Conservation (phyloP, 2,888 invertebrate species). For the Morinoia aosen region DNA sequence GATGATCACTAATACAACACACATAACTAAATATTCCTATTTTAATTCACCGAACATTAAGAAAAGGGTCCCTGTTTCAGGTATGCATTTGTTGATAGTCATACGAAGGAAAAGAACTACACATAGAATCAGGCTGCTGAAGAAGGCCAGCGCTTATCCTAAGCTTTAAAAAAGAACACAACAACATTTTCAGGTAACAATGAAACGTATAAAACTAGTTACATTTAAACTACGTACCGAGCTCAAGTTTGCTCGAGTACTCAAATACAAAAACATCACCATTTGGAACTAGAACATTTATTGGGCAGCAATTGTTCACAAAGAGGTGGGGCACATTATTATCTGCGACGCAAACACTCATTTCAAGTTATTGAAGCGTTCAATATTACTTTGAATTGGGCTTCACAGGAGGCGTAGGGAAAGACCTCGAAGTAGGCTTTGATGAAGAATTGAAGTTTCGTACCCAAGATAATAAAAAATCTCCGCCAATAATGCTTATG, state of each 20-base stretch:
- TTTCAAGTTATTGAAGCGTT: background rate
- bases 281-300: background rate
- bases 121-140: background rate
- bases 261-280: background rate
- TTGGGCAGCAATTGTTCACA: background rate
- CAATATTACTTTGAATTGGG: background rate
- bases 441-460: background rate
- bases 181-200: background rate
- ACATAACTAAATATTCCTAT: background rate
- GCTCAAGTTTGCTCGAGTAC: background rate
- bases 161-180: background rate
- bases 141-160: background rate
- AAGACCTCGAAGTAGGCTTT: background rate
- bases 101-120: background rate
- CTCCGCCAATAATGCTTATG: background rate
- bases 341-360: background rate
- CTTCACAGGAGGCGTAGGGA: background rate
- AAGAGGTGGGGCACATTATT: background rate
- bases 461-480: background rate
- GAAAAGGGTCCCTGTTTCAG: background rate
- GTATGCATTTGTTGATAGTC: background rate
- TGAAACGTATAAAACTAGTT: slow-evolving; percentile 17
- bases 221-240: background rate
- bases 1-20: background rate
- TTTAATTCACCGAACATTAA: background rate